These are phyloP conservation scores for Meloe dianella DNA, from an alignment of 2,888 invertebrate species.

Conservation along the genomic window DNA sequence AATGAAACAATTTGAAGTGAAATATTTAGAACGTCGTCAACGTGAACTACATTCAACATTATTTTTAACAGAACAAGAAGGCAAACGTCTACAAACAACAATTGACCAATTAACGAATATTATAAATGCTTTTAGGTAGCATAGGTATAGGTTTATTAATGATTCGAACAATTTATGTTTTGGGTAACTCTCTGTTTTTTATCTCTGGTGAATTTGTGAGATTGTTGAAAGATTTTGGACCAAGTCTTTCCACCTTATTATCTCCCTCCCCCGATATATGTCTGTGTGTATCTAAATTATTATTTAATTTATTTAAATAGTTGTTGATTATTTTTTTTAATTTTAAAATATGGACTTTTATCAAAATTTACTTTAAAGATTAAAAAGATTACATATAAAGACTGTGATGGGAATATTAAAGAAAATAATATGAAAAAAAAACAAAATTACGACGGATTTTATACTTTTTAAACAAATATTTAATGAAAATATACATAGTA, in stretches of 20 bases:
- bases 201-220: constrained; percentile 5
- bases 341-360: constrained; percentile 22
- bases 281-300: constrained; percentile 20
- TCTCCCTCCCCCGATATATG: background rate
- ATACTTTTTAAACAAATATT: constrained; percentile 39
- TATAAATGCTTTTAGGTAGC: constrained; percentile 56
- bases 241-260: constrained; percentile 21
- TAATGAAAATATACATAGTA: constrained; percentile 43
- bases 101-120: constrained; percentile 55
- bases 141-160: constrained; percentile 40
- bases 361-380: constrained; percentile 9
- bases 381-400: constrained; percentile 34
- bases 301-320: constrained; percentile 18
- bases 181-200: constrained; percentile 24
- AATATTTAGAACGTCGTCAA: constrained; percentile 51
- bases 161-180: constrained; percentile 35
- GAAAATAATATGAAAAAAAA: constrained; percentile 22
- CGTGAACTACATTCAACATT: constrained; percentile 51
- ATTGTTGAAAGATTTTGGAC: constrained; percentile 27
- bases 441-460: constrained; percentile 33
- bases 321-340: constrained; percentile 20
- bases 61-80: constrained; percentile 52
- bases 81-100: constrained; percentile 49
- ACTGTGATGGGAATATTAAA: constrained; percentile 49
- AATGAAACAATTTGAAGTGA: constrained; percentile 61